Evolutionary conservation across 2,888 invertebrate species (phyloP), one percentile per base, ranked within the genome.

Genomic region (Catocala nupta): DNA sequence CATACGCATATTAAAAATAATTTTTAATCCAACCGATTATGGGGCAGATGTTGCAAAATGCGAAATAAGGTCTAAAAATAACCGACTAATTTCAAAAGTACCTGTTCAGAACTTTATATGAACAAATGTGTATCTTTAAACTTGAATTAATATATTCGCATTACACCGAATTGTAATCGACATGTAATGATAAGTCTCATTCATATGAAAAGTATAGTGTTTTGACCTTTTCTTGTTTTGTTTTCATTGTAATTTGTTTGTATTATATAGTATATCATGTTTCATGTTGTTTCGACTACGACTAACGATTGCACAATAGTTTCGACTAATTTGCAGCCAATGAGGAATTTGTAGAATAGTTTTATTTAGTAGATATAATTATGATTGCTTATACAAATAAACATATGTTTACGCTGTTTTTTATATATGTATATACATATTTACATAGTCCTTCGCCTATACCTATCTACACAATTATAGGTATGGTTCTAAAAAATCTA

Each of bases 11-110:
- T 76, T 75, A 75, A 75, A 70, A 77, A 77, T 73, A 70, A 65
- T 75, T 76, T 80, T 76, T 71, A 70, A 75, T 71, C 71, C 68
- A 66, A 68, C 60, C 75, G 75, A 81, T 81, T 84, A 74, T 55
- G 5, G 7, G 59, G 75, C 86, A 86, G 85, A 81, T 86, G 85
- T 73, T 62, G 55, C 55, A 78, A 84, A 86, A 86, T 83, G 84
- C 81, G 81, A 82, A 81, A 77, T 65, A 59, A 60, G 60, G 64
- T 75, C 77, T 16, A 59, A 71, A 75, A 73, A 74, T 66, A 76
- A 64, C 64, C 59, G 62, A 71, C 71, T 73, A 76, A 80, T 77
- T 81, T 81, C 69, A 49, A 57, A 45, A 25, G 25, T 63, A 43
- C 16, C 16, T 51, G 9, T 9, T 11, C 9, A 13, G 9, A 45